Evolutionary conservation across 2,888 invertebrate genomes (phyloP), one percentile per base, ranked within the genome.

Genomic region (Drosophila dives): DNA sequence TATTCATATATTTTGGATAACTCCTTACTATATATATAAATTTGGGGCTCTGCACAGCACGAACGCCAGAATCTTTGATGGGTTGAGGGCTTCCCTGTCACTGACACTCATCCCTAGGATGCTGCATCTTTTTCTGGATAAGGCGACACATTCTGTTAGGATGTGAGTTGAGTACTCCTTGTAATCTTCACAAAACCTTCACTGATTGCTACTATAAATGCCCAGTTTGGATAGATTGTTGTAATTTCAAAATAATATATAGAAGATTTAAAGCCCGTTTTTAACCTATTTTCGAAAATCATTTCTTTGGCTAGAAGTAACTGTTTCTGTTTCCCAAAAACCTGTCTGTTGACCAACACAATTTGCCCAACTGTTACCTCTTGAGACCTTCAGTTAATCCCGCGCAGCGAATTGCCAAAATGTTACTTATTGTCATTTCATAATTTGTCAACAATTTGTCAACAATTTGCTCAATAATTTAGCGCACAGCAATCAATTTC

Each of bases 361-460:
- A 26, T 8, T 11, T 49, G 17, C n/a, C 40, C 11, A 50, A 50
- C n/a, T 62, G 59, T 68, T 20, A 40, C 29, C 26, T 58, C 36
- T 59, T 55, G 76, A 76, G 87, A 82, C 89, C 89, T 85, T 85
- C 89, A 64, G 68, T 32, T 71, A 69, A 81, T 75, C 68, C 56
- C 51, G 33, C 80, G 63, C 12, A 64, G 34, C 78, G 40, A 78
- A 78, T 78, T 65, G 76, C 42, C 17, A 29, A 40, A 49, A 34
- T 45, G 36, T 17, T 29, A 53, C 56, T 64, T 42, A 20, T 68
- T 80, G 77, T 66, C 65, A 59, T 50, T 54, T 64, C 45, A 49
- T 56, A 64, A 49, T 69, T 64, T 76, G 72, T 63, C 77, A 49
- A 49, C 49, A 58, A 49, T 69, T 64, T 76, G 72, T 63, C 77